Evolutionary conservation across 2,888 invertebrate species (phyloP).

Genomic region (Epinotia nisella): DNA sequence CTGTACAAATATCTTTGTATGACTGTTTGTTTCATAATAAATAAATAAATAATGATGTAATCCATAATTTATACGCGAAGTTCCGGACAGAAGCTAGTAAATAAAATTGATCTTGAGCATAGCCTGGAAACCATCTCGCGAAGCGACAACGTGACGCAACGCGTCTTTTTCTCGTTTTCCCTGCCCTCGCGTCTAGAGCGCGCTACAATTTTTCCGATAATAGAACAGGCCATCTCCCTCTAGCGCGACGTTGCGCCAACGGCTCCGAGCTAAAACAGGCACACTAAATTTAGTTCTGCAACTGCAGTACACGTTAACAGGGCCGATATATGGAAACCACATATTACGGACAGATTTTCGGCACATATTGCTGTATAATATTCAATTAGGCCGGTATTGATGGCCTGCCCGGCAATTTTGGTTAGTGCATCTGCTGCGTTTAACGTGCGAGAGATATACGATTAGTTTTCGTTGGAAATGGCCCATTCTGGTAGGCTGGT

Average conservation of each 20-base stretch:
- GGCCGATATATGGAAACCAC: constrained; percentile 80
- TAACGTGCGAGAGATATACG: constrained; percentile 74
- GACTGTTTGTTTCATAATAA: too few species aligned
- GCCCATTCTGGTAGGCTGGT: constrained; percentile 14
- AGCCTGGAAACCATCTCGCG: background rate
- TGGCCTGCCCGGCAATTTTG: constrained; percentile 78
- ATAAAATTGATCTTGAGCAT: background rate
- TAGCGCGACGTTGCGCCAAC: constrained; percentile 76
- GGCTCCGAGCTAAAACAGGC: constrained; percentile 75
- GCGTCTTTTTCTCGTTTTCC: constrained; percentile 45
- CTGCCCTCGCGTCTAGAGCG: constrained; percentile 43
- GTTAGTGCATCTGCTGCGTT: constrained; percentile 79
- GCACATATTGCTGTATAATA: constrained; percentile 83
- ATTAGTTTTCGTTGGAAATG: constrained; percentile 73
- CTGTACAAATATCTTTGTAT: too few species aligned
- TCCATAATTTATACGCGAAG: too few species aligned
- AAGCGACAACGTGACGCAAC: constrained; percentile 48
- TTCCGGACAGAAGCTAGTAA: too few species aligned
- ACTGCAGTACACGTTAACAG: constrained; percentile 76
- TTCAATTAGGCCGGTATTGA: constrained; percentile 83
- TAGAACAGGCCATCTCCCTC: constrained; percentile 73
- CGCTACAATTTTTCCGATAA: constrained; percentile 77
- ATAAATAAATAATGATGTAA: too few species aligned
- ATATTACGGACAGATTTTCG: constrained; percentile 82
- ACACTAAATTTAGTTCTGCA: constrained; percentile 78